Conservation (phyloP, 2,888 invertebrate genomes). For the Crematogaster levior region DNA sequence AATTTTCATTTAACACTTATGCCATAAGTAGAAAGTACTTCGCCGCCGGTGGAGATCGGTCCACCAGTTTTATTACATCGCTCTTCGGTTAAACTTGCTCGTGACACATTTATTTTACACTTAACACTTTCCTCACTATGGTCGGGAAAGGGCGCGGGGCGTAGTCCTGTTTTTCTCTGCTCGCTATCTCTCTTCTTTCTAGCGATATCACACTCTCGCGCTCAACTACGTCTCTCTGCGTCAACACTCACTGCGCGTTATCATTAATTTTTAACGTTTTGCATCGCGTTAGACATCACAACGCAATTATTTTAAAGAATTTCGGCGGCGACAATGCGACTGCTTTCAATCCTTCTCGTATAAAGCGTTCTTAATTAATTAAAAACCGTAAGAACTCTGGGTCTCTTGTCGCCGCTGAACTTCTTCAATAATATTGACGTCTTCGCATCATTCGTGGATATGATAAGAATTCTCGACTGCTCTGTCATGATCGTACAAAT, state of each 20-base stretch:
- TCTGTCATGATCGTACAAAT: constrained; percentile 17
- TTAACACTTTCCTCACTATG: constrained; percentile 55
- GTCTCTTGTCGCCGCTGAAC: neutral
- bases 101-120: constrained; percentile 62
- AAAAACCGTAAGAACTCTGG: constrained; percentile 22
- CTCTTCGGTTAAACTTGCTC: constrained; percentile 46
- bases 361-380: neutral
- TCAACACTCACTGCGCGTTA: constrained; percentile 15
- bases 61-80: constrained; percentile 22
- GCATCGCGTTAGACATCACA: constrained; percentile 16
- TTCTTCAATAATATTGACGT: constrained; percentile 19
- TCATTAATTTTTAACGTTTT: constrained; percentile 35
- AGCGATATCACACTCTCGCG: constrained; percentile 14
- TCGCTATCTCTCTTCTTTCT: constrained; percentile 35
- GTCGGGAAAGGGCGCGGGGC: constrained; percentile 32
- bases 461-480: constrained; percentile 38
- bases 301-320: constrained; percentile 12
- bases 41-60: constrained; percentile 55
- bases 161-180: constrained; percentile 16
- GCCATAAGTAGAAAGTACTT: constrained; percentile 73
- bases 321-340: neutral
- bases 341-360: neutral
- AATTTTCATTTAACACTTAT: constrained; percentile 65
- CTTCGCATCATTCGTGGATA: constrained; percentile 33
- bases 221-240: neutral